These are phyloP conservation scores for Mnemiopsis leidyi DNA, from an alignment of 37 sponge, comb jelly and placozoan species.

Conservation along the genomic window DNA sequence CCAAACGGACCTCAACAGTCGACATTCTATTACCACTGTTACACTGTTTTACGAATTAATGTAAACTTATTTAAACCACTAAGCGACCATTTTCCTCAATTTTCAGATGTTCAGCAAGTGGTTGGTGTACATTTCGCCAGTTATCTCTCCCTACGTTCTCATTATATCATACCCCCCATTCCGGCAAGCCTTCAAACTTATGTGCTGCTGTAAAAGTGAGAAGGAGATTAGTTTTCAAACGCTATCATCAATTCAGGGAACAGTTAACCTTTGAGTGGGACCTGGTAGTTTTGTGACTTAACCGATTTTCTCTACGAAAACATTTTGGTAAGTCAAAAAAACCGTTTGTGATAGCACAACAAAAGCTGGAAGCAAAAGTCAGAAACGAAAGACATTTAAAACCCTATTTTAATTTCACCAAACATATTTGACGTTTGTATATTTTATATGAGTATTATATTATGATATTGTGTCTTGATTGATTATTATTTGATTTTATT, in stretches of 20 bases:
- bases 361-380: too few species aligned
- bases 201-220: constrained; percentile 40
- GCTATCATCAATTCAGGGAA: constrained; percentile 2
- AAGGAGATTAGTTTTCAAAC: constrained; percentile 55
- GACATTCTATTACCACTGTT: too few species aligned
- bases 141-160: constrained; percentile 24
- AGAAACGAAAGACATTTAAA: neutral
- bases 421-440: neutral
- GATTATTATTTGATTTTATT: neutral
- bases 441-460: too few species aligned
- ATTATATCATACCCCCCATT: constrained; percentile 19
- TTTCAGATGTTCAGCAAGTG: constrained; percentile 55
- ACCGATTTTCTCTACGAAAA: too few species aligned
- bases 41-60: neutral
- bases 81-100: neutral
- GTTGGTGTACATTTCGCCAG: constrained; percentile 12
- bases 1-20: too few species aligned
- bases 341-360: too few species aligned
- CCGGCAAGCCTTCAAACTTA: constrained; percentile 46
- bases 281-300: too few species aligned
- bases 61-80: neutral
- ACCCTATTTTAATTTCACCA: too few species aligned
- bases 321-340: too few species aligned
- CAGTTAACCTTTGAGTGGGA: neutral
- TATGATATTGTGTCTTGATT: neutral